A percentile compares a stretch with the other conserved stretches of the same genome.
phyloP scores from a whole-genome alignment of 37 sponge, comb jelly and placozoan species.

The Eunapius fragilis region DNA sequence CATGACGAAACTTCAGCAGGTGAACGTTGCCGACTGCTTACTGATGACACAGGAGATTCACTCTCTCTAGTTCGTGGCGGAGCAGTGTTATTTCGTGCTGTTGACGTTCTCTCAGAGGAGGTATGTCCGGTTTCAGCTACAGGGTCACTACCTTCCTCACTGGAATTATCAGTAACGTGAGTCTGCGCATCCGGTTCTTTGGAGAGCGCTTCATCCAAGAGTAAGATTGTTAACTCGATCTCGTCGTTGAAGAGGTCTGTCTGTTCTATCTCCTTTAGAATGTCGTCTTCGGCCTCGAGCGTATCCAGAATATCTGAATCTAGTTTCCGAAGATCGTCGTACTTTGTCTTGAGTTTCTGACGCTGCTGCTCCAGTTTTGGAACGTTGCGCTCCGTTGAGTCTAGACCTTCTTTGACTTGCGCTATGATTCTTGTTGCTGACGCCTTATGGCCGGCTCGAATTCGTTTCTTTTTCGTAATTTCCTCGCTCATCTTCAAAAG shows the following conservation, averaged over 20 bases:
- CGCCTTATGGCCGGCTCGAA: conserved; percentile 23
- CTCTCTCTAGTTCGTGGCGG: too few species aligned
- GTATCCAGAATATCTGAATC: conserved; percentile 18
- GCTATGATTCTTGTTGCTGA: conserved; percentile 1
- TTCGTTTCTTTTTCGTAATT: conserved; percentile 3
- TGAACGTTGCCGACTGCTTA: too few species aligned
- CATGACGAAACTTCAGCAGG: too few species aligned
- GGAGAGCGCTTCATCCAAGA: background rate
- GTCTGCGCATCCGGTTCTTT: background rate
- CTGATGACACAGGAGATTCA: too few species aligned
- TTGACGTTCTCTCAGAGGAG: too few species aligned
- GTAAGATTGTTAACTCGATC: background rate
- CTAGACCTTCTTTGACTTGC: background rate
- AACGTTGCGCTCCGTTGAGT: background rate
- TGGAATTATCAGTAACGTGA: too few species aligned
- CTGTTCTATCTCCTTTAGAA: conserved; percentile 12
- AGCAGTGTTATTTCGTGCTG: too few species aligned
- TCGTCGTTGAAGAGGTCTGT: conserved; percentile 7
- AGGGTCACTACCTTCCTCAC: too few species aligned
- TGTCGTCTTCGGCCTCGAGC: background rate
- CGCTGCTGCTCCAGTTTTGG: background rate
- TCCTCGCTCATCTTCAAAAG: too few species aligned
- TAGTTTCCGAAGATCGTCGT: background rate
- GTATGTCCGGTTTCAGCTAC: too few species aligned
- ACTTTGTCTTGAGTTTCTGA: conserved; percentile 5